Evolutionary conservation across 2,797 vertebrate genomes (phyloP).

Genomic region (Sus cebifrons): DNA sequence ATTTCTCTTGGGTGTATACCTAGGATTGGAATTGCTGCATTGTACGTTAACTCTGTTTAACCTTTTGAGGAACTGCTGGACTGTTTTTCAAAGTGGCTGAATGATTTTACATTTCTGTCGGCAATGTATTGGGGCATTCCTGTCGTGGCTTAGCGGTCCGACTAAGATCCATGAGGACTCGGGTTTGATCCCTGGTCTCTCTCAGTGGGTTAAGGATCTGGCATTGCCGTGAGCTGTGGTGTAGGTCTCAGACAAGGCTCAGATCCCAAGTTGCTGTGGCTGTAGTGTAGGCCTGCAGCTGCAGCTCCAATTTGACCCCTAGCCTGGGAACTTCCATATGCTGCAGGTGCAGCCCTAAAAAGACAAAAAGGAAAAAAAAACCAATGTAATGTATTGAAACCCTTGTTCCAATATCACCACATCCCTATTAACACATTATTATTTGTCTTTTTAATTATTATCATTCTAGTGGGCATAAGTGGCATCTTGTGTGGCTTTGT

Average conservation of each 20-base stretch:
- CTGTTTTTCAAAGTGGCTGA: background rate
- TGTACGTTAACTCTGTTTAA: constrained; percentile 4
- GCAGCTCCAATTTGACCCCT: no score
- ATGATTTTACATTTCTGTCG: background rate
- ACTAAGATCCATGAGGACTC: no score
- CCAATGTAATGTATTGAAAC: background rate
- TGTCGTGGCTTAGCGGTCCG: no score
- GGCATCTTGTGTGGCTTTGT: constrained; percentile 1
- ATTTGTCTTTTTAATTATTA: background rate
- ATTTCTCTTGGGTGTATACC: background rate
- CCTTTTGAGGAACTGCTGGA: constrained; percentile 9
- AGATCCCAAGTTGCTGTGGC: no score
- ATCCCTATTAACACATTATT: background rate
- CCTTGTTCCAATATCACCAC: background rate
- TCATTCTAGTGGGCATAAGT: background rate
- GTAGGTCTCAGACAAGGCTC: no score
- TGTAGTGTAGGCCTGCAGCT: no score
- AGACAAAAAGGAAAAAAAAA: no score
- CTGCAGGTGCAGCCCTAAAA: no score
- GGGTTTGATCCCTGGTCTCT: no score
- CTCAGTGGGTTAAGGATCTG: no score
- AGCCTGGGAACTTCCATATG: no score
- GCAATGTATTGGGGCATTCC: background rate
- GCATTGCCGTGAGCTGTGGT: no score
- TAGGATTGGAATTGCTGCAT: background rate